phyloP scores from a whole-genome alignment of 2,113 vertebrate species.

The Pseudopipra pipra region DNA sequence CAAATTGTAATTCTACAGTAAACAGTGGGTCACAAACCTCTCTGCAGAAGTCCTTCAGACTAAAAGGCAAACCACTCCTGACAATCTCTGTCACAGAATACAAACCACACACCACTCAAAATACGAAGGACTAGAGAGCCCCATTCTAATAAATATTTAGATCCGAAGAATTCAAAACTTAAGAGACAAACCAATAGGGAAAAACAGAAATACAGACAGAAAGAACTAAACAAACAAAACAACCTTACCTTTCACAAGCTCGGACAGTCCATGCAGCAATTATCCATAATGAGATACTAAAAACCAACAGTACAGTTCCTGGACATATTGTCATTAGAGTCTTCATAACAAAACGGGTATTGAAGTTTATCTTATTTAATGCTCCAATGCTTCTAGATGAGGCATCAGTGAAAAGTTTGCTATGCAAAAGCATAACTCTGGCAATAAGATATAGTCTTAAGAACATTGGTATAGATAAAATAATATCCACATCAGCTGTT shows the following conservation, averaged over 20 bases:
- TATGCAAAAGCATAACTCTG: slow-evolving; percentile 99
- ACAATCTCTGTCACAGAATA: not conserved
- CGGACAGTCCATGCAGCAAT: slow-evolving; percentile 99
- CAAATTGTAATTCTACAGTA: not conserved
- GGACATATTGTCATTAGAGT: slow-evolving; percentile 99
- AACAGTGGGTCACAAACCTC: not conserved
- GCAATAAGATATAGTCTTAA: slow-evolving; percentile 98
- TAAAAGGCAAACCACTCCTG: not conserved
- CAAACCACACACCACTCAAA: not conserved
- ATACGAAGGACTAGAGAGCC: not conserved
- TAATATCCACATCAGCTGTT: slow-evolving; percentile 98
- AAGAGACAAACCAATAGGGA: not conserved
- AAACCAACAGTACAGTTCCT: slow-evolving; percentile 98
- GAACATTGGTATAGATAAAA: slow-evolving; percentile 99
- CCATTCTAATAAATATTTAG: not conserved
- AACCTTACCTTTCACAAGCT: slow-evolving; percentile 96
- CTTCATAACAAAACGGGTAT: slow-evolving; percentile 99
- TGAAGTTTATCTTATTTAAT: slow-evolving; percentile 99
- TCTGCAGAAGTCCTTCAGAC: not conserved
- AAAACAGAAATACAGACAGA: not conserved
- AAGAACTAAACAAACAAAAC: slow-evolving; percentile 29
- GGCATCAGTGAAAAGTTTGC: slow-evolving; percentile 99
- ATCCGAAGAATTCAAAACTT: not conserved
- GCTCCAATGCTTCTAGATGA: slow-evolving; percentile 98
- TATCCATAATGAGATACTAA: slow-evolving; percentile 99